Evolutionary conservation across 2,888 invertebrate species (phyloP).

Genomic region (Dichetophora obliterata): DNA sequence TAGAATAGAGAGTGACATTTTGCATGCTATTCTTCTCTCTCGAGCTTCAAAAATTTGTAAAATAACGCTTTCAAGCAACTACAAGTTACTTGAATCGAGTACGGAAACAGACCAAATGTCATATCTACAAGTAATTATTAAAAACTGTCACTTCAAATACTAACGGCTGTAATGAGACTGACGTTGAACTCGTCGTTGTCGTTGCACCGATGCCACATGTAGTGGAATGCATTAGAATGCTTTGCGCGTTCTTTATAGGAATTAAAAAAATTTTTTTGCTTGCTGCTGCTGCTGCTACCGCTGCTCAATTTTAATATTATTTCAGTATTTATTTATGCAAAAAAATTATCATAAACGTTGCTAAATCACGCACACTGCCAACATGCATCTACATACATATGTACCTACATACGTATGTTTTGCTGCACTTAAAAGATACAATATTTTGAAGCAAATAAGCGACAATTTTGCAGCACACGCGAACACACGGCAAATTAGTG

Average conservation of each 20-base stretch:
- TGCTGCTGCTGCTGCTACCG: conserved; percentile 10
- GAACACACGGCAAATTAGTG: conserved; percentile 4
- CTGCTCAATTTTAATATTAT: conserved; percentile 30
- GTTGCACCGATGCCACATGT: conserved; percentile 64
- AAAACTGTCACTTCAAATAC: conserved; percentile 42
- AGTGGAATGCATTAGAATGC: conserved; percentile 63
- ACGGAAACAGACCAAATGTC: too few species aligned
- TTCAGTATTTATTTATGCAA: neutral
- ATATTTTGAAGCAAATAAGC: neutral
- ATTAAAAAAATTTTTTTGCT: neutral
- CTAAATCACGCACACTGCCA: conserved; percentile 22
- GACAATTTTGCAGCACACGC: conserved; percentile 1
- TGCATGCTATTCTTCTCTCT: too few species aligned
- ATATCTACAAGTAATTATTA: neutral
- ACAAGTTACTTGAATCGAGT: too few species aligned
- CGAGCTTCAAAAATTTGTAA: too few species aligned
- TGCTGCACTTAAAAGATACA: neutral
- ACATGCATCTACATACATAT: conserved; percentile 2
- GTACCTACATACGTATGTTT: conserved; percentile 1
- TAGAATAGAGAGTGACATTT: too few species aligned
- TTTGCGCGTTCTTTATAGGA: conserved; percentile 35
- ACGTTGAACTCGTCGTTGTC: conserved; percentile 51
- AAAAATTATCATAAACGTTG: conserved; percentile 24
- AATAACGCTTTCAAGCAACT: too few species aligned
- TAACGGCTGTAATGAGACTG: conserved; percentile 55